Evolutionary conservation across 2,888 invertebrate genomes (phyloP).

Genomic region (Amiota mariae): DNA sequence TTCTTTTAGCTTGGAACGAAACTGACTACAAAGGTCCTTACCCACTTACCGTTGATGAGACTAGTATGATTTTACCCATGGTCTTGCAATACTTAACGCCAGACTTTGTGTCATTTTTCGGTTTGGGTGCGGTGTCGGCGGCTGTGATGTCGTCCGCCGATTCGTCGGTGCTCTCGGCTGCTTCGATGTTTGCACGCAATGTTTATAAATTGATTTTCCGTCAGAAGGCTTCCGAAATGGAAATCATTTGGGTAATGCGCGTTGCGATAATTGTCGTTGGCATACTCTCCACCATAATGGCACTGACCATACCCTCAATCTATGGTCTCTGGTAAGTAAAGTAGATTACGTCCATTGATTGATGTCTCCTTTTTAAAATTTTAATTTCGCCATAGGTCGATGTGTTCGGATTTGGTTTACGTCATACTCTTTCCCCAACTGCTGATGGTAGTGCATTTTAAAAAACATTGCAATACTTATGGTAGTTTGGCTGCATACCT

Average conservation of each 20-base stretch:
- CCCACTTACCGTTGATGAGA: conserved; percentile 84
- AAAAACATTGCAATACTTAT: conserved; percentile 95
- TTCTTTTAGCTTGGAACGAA: conserved; percentile 90
- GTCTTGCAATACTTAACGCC: conserved; percentile 98
- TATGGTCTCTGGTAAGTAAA: conserved; percentile 92
- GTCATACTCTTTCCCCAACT: conserved; percentile 98
- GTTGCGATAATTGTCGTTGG: conserved; percentile 93
- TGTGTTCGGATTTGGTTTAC: conserved; percentile 99
- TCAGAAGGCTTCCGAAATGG: conserved; percentile 96
- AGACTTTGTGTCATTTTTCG: conserved; percentile 96
- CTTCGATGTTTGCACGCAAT: conserved; percentile 99
- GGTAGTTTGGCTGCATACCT: conserved; percentile 93
- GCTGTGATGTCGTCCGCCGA: conserved; percentile 99
- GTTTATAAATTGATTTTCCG: conserved; percentile 98
- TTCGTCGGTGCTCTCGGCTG: conserved; percentile 97
- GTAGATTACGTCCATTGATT: conserved; percentile 29
- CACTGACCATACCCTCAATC: conserved; percentile 96
- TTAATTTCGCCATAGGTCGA: conserved; percentile 79
- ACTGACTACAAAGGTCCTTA: conserved; percentile 86
- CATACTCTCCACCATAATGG: conserved; percentile 93
- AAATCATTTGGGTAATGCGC: conserved; percentile 97
- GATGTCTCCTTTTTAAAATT: not conserved
- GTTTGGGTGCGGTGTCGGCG: conserved; percentile 97
- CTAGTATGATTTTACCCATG: conserved; percentile 96
- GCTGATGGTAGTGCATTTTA: conserved; percentile 97